Percentiles rank a stretch among this genome's conserved stretches.
These are phyloP conservation scores for Drosophila repletoides DNA, from an alignment of 1,140 invertebrate genomes.

Conservation along the genomic window DNA sequence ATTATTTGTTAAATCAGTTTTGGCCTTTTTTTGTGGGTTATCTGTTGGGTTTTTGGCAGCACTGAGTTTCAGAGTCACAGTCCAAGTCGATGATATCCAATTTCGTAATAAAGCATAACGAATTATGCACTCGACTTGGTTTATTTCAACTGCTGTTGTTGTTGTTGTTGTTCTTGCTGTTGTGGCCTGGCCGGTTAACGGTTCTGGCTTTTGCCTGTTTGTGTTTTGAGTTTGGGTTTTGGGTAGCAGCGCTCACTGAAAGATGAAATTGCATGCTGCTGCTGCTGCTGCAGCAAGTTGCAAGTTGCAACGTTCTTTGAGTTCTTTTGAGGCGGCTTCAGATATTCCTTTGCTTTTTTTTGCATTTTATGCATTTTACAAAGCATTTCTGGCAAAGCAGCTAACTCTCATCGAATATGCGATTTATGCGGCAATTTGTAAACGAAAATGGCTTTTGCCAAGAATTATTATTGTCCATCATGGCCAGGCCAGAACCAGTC, in stretches of 20 bases:
- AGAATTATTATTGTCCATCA: conserved; percentile 81
- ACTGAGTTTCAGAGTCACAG: too few relatives aligned
- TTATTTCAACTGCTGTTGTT: conserved; percentile 60
- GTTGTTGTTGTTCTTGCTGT: conserved; percentile 24
- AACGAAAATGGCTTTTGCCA: conserved; percentile 80
- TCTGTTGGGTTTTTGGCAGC: too few relatives aligned
- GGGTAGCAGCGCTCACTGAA: conserved; percentile 30
- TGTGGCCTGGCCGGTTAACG: conserved; percentile 64
- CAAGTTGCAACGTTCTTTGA: too few relatives aligned
- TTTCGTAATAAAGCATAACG: conserved; percentile 81
- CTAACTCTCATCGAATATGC: conserved; percentile 79
- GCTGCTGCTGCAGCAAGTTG: too few relatives aligned
- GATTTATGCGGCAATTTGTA: conserved; percentile 81
- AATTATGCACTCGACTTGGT: conserved; percentile 80
- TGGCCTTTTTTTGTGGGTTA: too few relatives aligned
- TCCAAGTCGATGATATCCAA: conserved; percentile 73
- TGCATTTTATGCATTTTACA: conserved; percentile 58
- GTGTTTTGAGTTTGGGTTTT: conserved; percentile 24
- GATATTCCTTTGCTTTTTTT: conserved; percentile 29
- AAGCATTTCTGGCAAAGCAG: conserved; percentile 52
- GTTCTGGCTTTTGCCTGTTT: conserved; percentile 56
- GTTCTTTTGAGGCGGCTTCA: background rate
- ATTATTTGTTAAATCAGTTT: too few relatives aligned
- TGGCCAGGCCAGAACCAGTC: conserved; percentile 28
- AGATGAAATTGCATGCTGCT: conserved; percentile 66